phyloP scores from a whole-genome alignment of 2,888 invertebrate genomes.

The Phytoseiulus persimilis region DNA sequence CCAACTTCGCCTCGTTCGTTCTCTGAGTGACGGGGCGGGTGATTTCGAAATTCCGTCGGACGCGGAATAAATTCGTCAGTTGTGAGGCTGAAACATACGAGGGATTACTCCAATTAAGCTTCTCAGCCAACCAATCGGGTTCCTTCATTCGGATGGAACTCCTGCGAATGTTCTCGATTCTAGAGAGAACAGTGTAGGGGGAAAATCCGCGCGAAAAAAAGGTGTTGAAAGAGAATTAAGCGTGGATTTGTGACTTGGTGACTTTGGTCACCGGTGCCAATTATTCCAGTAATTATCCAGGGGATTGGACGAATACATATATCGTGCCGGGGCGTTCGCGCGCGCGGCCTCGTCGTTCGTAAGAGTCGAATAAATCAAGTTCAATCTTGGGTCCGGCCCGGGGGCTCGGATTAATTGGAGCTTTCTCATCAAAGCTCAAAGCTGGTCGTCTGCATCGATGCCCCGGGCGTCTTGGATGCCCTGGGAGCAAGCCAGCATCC shows the following conservation, averaged over 20 bases:
- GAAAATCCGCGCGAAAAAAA: background rate
- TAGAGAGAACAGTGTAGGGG: background rate
- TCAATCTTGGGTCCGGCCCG: background rate
- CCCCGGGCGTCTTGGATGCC: background rate
- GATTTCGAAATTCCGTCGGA: background rate
- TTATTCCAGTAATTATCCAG: background rate
- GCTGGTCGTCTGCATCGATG: background rate
- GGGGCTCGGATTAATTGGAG: background rate
- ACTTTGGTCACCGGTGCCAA: background rate
- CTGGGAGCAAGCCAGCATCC: background rate
- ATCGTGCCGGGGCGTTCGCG: background rate
- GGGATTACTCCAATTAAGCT: conserved; percentile 5
- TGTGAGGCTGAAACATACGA: background rate
- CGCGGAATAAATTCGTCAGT: background rate
- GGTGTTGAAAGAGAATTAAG: background rate
- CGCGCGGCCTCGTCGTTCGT: background rate
- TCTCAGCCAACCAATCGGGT: background rate
- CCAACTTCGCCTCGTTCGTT: background rate
- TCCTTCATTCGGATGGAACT: background rate
- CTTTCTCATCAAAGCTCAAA: conserved; percentile 5
- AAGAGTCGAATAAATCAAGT: background rate
- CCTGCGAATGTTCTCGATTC: background rate
- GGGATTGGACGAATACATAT: background rate
- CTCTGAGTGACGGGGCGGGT: background rate
- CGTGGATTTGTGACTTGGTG: background rate